Evolutionary conservation across 2,888 invertebrate genomes (phyloP).

Genomic region (Epistrophe eligans): DNA sequence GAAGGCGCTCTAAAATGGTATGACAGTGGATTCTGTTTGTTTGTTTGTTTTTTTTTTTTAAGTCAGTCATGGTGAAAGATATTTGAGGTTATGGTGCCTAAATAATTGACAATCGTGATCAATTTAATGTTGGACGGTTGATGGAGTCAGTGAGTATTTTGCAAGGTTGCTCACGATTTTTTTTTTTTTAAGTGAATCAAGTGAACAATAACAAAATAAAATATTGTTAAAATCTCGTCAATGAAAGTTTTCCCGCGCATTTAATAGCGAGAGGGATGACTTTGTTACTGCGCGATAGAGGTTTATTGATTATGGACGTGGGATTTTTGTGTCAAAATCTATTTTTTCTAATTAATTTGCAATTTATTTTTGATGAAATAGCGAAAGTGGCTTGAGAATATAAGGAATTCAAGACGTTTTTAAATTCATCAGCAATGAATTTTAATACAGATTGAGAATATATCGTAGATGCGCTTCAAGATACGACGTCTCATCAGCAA

Average conservation of each 20-base stretch:
- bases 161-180: slow-evolving; percentile 65
- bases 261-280: neutral
- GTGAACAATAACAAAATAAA: slow-evolving; percentile 46
- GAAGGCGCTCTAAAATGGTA: slow-evolving; percentile 17
- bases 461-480: too few relatives aligned
- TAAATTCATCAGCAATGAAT: too few relatives aligned
- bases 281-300: neutral
- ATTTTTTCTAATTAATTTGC: neutral
- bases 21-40: slow-evolving; percentile 9
- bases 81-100: slow-evolving; percentile 60
- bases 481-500: too few relatives aligned
- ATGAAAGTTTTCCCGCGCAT: slow-evolving; percentile 37
- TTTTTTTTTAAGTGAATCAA: slow-evolving; percentile 38
- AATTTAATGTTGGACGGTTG: slow-evolving; percentile 62
- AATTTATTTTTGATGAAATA: too few relatives aligned
- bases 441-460: too few relatives aligned
- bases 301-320: slow-evolving; percentile 11
- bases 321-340: neutral
- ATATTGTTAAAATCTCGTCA: slow-evolving; percentile 21
- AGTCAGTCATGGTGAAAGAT: slow-evolving; percentile 44
- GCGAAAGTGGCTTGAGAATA: too few relatives aligned
- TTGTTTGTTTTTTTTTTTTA: neutral
- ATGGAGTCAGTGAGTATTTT: slow-evolving; percentile 37
- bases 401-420: too few relatives aligned
- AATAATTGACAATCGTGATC: slow-evolving; percentile 75